These are phyloP conservation scores for Germaria angustata DNA, from an alignment of 2,888 invertebrate species.

Conservation along the genomic window DNA sequence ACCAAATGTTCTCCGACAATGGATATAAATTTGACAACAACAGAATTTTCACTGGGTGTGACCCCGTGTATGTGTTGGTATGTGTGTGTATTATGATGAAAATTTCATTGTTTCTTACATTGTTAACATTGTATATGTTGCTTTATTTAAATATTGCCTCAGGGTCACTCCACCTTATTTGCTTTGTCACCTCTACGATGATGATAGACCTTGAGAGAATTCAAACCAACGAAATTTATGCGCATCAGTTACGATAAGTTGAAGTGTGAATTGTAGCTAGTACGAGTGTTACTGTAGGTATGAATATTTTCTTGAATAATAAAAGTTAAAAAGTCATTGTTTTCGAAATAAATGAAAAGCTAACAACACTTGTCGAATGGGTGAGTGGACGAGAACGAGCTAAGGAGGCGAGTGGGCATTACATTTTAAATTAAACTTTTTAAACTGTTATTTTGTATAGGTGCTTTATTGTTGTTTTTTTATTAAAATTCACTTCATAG, in stretches of 20 bases:
- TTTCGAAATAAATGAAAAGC: slow-evolving; percentile 55
- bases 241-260: slow-evolving; percentile 62
- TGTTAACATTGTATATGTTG: slow-evolving; percentile 31
- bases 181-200: slow-evolving; percentile 66
- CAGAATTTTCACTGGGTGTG: background rate
- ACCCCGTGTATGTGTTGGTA: background rate
- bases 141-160: slow-evolving; percentile 64
- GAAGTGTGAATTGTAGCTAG: slow-evolving; percentile 62
- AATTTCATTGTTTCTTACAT: slow-evolving; percentile 54
- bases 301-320: slow-evolving; percentile 41
- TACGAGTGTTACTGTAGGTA: slow-evolving; percentile 41
- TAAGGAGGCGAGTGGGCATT: background rate
- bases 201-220: slow-evolving; percentile 63
- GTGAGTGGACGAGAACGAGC: slow-evolving; percentile 6
- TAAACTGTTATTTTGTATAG: background rate
- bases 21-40: no score
- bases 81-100: slow-evolving; percentile 5
- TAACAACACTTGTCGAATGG: slow-evolving; percentile 42
- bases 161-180: slow-evolving; percentile 66
- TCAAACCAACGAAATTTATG: slow-evolving; percentile 54
- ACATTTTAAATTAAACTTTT: background rate
- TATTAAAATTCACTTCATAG: background rate
- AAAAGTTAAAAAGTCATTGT: slow-evolving; percentile 51
- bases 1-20: no score
- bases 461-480: background rate